These are phyloP conservation scores for Galendromus occidentalis DNA, from an alignment of 1,140 invertebrate species.

Conservation along the genomic window DNA sequence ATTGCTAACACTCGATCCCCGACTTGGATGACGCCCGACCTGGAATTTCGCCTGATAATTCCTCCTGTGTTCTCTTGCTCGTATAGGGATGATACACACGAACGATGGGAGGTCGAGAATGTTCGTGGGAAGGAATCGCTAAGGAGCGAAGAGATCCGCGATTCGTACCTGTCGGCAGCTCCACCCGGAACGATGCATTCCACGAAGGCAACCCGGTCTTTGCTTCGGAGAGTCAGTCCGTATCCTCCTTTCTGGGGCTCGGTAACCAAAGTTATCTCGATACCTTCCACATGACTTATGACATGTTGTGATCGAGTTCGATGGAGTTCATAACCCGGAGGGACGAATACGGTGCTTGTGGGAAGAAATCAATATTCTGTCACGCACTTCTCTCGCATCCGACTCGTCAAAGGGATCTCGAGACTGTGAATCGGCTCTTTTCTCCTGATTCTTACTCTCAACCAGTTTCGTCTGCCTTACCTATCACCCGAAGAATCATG, in stretches of 20 bases:
- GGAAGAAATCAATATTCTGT: too few relatives aligned
- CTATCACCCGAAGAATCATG: slow-evolving; percentile 9
- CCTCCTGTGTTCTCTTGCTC: not conserved
- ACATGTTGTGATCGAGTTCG: slow-evolving; percentile 23
- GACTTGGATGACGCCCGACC: slow-evolving; percentile 53
- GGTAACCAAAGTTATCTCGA: not conserved
- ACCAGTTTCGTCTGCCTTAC: not conserved
- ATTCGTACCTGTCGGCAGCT: slow-evolving; percentile 45
- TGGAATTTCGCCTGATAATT: slow-evolving; percentile 15
- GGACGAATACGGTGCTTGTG: slow-evolving; percentile 14
- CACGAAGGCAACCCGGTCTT: slow-evolving; percentile 4
- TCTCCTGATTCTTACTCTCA: not conserved
- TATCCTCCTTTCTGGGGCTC: slow-evolving; percentile 6
- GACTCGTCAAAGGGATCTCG: too few relatives aligned
- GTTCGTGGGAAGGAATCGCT: too few relatives aligned
- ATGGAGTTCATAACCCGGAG: slow-evolving; percentile 40
- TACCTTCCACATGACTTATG: not conserved
- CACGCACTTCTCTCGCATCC: too few relatives aligned
- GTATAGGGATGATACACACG: not conserved
- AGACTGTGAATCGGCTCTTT: too few relatives aligned
- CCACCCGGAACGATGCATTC: slow-evolving; percentile 32
- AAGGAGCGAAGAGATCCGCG: too few relatives aligned
- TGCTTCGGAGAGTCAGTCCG: slow-evolving; percentile 3
- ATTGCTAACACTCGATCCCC: slow-evolving; percentile 61
- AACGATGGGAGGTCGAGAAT: too few relatives aligned